These are phyloP conservation scores for Philonicus albiceps DNA, from an alignment of 2,888 invertebrate genomes.

Conservation along the genomic window DNA sequence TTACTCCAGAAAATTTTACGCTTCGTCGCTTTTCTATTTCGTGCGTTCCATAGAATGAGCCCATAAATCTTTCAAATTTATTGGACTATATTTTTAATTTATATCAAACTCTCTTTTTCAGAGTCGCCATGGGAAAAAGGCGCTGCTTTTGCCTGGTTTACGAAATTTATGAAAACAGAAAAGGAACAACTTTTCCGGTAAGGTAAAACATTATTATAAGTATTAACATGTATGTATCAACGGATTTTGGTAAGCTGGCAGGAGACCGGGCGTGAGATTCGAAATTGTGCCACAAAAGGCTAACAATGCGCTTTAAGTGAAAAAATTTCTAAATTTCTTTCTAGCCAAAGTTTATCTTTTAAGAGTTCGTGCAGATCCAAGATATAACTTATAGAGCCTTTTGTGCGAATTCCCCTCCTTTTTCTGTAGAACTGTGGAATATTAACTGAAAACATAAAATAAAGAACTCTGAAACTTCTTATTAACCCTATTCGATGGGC, in stretches of 20 bases:
- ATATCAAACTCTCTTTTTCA: too few species aligned
- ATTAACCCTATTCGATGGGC: background rate
- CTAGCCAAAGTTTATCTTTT: background rate
- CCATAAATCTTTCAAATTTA: constrained; percentile 46
- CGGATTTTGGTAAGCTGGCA: background rate
- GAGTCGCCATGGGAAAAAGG: too few species aligned
- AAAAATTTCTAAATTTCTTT: background rate
- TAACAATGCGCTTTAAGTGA: background rate
- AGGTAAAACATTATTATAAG: constrained; percentile 29
- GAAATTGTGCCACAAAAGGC: background rate
- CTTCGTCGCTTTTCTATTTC: constrained; percentile 17
- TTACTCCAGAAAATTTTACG: background rate
- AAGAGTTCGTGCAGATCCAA: background rate
- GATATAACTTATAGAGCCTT: background rate
- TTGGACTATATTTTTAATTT: too few species aligned
- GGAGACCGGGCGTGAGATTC: background rate
- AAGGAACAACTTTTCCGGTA: too few species aligned
- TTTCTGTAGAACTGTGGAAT: background rate
- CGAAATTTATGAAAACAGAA: too few species aligned
- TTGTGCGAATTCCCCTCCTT: background rate
- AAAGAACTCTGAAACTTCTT: background rate
- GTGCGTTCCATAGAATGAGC: constrained; percentile 46
- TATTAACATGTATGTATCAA: background rate
- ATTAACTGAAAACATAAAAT: background rate
- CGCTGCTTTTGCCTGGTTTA: too few species aligned